Evolutionary conservation across 2,113 vertebrate genomes (phyloP).

Genomic region (Thryonomys swinderianus): DNA sequence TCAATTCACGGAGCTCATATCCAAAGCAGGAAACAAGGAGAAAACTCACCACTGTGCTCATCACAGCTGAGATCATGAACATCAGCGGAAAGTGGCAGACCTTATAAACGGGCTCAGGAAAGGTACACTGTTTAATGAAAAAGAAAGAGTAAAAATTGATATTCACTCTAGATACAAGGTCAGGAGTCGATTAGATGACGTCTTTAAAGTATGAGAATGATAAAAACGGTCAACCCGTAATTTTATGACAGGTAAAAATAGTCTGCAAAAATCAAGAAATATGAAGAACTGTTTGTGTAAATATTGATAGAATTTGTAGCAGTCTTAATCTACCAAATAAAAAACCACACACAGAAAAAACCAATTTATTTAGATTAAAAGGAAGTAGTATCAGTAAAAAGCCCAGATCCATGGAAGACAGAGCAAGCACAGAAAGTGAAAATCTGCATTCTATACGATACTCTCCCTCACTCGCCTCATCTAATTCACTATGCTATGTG

Average conservation of each 20-base stretch:
- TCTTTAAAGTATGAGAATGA: background rate
- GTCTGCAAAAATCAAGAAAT: background rate
- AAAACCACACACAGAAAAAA: background rate
- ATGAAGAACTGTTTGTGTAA: background rate
- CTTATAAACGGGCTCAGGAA: background rate
- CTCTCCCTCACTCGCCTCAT: no score
- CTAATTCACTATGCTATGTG: background rate
- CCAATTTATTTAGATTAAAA: background rate
- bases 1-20: background rate
- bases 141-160: background rate
- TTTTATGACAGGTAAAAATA: background rate
- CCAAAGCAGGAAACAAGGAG: no score
- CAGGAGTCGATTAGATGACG: background rate
- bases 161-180: no score
- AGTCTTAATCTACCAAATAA: background rate
- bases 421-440: no score
- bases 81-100: background rate
- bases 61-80: background rate
- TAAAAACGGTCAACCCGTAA: background rate
- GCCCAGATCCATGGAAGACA: background rate
- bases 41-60: background rate
- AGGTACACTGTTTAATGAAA: no score
- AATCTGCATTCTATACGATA: no score
- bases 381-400: background rate
- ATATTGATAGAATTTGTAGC: background rate